A percentile compares a stretch with the other conserved stretches of the same genome.
Evolutionary conservation across 2,888 invertebrate genomes (phyloP).

Genomic region (Acleris literana): DNA sequence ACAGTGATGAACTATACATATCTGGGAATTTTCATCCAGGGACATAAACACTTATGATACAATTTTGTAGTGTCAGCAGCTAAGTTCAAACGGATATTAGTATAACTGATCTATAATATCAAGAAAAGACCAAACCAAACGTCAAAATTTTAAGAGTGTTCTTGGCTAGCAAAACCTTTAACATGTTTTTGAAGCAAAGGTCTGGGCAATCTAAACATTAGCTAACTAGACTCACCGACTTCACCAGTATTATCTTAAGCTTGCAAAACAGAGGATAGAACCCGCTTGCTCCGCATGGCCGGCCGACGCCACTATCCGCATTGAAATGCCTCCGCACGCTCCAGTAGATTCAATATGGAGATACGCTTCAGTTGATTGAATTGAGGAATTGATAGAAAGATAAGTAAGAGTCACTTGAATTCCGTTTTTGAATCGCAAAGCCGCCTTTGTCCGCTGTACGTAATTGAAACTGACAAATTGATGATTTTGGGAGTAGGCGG

Average conservation of each 20-base stretch:
- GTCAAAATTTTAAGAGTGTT: too few species aligned
- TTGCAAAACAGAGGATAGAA: constrained; percentile 18
- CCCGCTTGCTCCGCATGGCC: constrained; percentile 29
- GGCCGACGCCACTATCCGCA: constrained; percentile 21
- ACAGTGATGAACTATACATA: too few species aligned
- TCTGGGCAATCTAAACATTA: background rate
- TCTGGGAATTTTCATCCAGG: too few species aligned
- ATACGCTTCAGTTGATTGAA: constrained; percentile 32
- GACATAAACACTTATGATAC: too few species aligned
- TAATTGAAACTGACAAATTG: constrained; percentile 29
- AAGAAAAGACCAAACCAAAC: too few species aligned
- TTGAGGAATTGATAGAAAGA: constrained; percentile 34
- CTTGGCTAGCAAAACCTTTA: too few species aligned
- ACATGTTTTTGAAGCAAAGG: too few species aligned
- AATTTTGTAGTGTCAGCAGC: too few species aligned
- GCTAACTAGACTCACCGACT: background rate
- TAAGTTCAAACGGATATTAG: too few species aligned
- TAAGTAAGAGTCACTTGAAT: constrained; percentile 28
- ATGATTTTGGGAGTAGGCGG: constrained; percentile 9
- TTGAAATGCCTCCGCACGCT: constrained; percentile 31
- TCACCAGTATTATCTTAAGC: background rate
- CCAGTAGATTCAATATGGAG: constrained; percentile 34
- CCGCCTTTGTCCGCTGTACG: constrained; percentile 9
- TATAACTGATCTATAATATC: too few species aligned
- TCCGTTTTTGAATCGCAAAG: constrained; percentile 23